Base-by-base conservation (phyloP, 1,140 invertebrate species). In the Zaprionus taronus region DNA sequence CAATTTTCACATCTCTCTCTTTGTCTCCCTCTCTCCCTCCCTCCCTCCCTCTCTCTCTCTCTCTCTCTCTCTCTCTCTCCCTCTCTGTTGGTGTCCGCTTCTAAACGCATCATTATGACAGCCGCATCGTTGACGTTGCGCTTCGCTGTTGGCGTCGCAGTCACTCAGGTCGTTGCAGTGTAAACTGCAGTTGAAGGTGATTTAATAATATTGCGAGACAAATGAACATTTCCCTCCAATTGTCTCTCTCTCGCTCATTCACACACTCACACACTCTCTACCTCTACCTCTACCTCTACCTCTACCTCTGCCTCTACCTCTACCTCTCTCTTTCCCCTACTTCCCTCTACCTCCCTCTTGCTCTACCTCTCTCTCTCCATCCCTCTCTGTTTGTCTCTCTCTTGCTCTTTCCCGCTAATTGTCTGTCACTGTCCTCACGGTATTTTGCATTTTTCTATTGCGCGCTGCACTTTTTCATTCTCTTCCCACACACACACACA, bases 111-210 rank as follows among this genome's bases (percentile, higher is more conserved):
- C 41, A 47, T 47, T 47, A 47, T 44, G n/a, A 38, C 36, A 17
- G n/a, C 15, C 28, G 72, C 60, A 38, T 26, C 38, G 31, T 24
- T 31, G 49, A 58, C 41, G 53, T 6, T 34, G 60, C 47, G 61
- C n/a, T n/a, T 22, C 61, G 58, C 67, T 71, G 73, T 22, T 9
- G 38, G n/a, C 64, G 63, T 65, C 68, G 55, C 69, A 55, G 73
- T 66, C 56, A 47, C 26, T 22, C 38, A 66, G 79, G 84, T 87
- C 84, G 84, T 81, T 84, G 74, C 81, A 87, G 83, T 89, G 81
- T 77, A 69, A 83, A 83, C 57, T 89, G 86, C 79, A 87, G 84
- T 89, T 89, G 84, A 87, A 89, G 84, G 84, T 87, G 84, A 87
- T 87, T 87, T 87, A 82, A 89, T 89, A 89, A 89, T 3, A 17